Conservation (phyloP, 2,113 vertebrate species). For the Uropsilus gracilis region DNA sequence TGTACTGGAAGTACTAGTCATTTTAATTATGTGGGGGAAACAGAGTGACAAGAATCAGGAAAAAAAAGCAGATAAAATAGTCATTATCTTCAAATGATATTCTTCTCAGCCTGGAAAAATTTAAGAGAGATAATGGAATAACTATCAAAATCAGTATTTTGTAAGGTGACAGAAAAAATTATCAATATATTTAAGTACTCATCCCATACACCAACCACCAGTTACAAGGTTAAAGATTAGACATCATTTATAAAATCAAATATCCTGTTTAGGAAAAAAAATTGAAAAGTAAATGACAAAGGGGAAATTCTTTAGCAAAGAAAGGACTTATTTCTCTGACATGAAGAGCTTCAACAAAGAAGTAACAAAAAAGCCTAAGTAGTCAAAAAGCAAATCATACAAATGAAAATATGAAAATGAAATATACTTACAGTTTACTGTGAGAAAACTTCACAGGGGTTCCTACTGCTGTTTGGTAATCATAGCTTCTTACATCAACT, state of each 20-base stretch:
- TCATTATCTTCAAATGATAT: background rate
- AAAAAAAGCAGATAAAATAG: background rate
- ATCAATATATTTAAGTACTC: background rate
- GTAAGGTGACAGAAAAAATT: background rate
- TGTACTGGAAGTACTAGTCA: background rate
- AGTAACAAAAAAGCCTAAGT: background rate
- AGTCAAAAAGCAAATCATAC: background rate
- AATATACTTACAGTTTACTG: too few relatives aligned
- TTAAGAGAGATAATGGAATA: background rate
- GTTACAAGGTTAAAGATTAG: background rate
- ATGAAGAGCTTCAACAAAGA: background rate
- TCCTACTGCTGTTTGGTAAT: background rate
- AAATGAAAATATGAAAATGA: conserved; percentile 5
- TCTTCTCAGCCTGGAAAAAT: background rate
- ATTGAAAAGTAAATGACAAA: conserved; percentile 28
- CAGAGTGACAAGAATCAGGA: background rate
- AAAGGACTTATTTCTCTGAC: background rate
- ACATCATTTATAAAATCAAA: conserved; percentile 14
- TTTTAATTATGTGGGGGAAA: background rate
- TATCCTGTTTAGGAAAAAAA: background rate
- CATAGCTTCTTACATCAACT: background rate
- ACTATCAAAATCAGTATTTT: background rate
- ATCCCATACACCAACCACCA: background rate
- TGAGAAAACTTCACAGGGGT: background rate
- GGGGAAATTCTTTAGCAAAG: background rate